phyloP scores from a whole-genome alignment of 2,113 vertebrate genomes.

The Nematolebias whitei region DNA sequence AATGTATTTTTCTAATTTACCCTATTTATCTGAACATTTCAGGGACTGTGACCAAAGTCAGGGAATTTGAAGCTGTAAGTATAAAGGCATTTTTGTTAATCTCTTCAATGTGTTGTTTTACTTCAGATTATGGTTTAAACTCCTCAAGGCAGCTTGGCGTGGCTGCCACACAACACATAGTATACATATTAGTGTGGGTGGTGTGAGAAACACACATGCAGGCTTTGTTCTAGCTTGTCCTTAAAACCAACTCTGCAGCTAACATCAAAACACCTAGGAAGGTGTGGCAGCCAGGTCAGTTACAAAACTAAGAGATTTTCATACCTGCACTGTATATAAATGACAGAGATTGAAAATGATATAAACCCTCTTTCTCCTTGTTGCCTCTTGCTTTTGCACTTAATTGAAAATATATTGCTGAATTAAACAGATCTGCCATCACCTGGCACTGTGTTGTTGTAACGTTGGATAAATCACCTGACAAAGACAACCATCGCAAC shows the following conservation, averaged over 20 bases:
- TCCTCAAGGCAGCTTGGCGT: slow-evolving; percentile 31
- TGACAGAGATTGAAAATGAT: not conserved
- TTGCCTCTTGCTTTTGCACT: slow-evolving; percentile 3
- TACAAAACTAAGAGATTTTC: slow-evolving; percentile 36
- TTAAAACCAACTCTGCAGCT: slow-evolving; percentile 20
- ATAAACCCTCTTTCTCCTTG: not conserved
- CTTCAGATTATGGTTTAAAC: slow-evolving; percentile 8
- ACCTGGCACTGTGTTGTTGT: slow-evolving; percentile 18
- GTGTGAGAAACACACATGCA: slow-evolving; percentile 56
- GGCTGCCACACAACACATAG: slow-evolving; percentile 28
- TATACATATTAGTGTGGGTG: slow-evolving; percentile 25
- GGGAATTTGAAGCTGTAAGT: slow-evolving; percentile 10
- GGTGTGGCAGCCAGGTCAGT: slow-evolving; percentile 18
- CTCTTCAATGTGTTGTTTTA: slow-evolving; percentile 20
- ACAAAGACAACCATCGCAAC: slow-evolving; percentile 48
- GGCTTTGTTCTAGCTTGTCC: slow-evolving; percentile 64
- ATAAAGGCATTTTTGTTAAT: slow-evolving; percentile 23
- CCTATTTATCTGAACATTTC: not conserved
- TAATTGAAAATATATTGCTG: not conserved
- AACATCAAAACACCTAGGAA: slow-evolving; percentile 19
- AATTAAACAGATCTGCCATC: slow-evolving; percentile 29
- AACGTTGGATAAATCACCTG: slow-evolving; percentile 37
- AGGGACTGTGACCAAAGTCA: slow-evolving; percentile 6
- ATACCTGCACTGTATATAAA: not conserved
- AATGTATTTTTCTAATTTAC: not conserved